Evolutionary conservation across 2,888 invertebrate genomes (phyloP), one percentile per base, ranked within the genome.

Genomic region (Drosophila sordidapex): DNA sequence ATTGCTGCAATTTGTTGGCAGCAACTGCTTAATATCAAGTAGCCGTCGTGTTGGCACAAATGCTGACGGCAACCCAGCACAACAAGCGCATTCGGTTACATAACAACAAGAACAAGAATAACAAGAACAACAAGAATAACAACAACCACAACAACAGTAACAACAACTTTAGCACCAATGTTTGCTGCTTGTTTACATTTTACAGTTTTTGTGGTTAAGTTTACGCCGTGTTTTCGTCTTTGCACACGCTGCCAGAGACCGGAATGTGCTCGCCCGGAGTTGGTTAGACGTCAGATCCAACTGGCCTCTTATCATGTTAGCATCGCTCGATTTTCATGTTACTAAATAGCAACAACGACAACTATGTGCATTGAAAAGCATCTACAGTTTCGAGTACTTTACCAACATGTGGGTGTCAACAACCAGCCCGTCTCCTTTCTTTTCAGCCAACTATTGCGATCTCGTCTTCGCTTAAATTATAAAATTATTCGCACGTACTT

Each of bases 401-500:
- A 62, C 53, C 65, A 52, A 62, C 73, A 71, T 68, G 82, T 59
- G 79, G 74, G 74, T 77, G 88, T 77, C 74, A 65, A 77, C 68
- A 67, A 27, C 29, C 21, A n/a, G 13, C 18, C 7, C 36, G 10
- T 7, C 21, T 10, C 5, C 48, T 51, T 43, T 36, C 31, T 7
- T 35, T 6, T n/a, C 25, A 10, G 21, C 8, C 25, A 46, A 52
- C 33, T 40, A 46, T 49, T 68, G 70, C 61, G 58, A 33, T 46
- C 63, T 62, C 68, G 63, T 51, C 53, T 70, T 67, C 73, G 68
- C 81, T 71, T 89, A 87, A 89, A 89, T 87, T 87, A 74, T 75
- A 79, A 88, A 87, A 85, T 85, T 88, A 87, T 83, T 88, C 79
- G 61, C 81, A 88, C 83, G 83, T 88, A 88, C 79, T 88, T 84